Conservation (phyloP, 1,140 invertebrate species). For the Ceratoteleas bidentatus region DNA sequence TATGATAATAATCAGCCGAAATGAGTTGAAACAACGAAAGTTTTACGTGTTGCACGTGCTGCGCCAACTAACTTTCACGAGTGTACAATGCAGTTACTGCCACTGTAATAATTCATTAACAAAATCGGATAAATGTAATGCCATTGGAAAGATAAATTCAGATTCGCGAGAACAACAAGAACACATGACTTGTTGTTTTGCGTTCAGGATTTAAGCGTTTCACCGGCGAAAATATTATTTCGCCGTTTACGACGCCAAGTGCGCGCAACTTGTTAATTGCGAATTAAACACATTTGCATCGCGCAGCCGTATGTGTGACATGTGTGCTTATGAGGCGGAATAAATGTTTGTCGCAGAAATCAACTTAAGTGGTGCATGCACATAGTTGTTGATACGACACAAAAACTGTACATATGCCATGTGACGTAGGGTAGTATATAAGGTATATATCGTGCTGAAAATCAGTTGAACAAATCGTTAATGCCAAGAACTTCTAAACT, state of each 20-base stretch:
- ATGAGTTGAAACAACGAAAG: constrained; percentile 20
- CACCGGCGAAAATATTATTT: not conserved
- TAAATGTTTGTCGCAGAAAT: no score
- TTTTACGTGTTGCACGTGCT: not conserved
- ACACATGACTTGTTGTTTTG: not conserved
- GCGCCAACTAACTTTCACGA: constrained; percentile 12
- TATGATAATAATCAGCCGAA: constrained; percentile 27
- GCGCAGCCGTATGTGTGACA: not conserved
- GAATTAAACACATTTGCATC: not conserved
- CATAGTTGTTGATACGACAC: no score
- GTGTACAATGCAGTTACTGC: constrained; percentile 16
- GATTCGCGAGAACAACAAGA: not conserved
- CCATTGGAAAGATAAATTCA: constrained; percentile 6
- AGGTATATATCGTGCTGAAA: no score
- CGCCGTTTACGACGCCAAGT: not conserved
- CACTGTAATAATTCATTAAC: constrained; percentile 11
- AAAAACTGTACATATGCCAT: no score
- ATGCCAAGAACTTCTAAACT: no score
- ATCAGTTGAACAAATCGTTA: no score
- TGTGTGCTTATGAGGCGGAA: not conserved
- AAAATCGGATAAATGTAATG: constrained; percentile 14
- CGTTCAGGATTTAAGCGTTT: constrained; percentile 1
- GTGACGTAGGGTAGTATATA: no score
- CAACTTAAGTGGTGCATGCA: no score
- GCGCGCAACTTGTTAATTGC: not conserved